Percentiles rank a stretch among this genome's conserved stretches.
Conservation (phyloP, 2,888 invertebrate species). For the Homarus gammarus region DNA sequence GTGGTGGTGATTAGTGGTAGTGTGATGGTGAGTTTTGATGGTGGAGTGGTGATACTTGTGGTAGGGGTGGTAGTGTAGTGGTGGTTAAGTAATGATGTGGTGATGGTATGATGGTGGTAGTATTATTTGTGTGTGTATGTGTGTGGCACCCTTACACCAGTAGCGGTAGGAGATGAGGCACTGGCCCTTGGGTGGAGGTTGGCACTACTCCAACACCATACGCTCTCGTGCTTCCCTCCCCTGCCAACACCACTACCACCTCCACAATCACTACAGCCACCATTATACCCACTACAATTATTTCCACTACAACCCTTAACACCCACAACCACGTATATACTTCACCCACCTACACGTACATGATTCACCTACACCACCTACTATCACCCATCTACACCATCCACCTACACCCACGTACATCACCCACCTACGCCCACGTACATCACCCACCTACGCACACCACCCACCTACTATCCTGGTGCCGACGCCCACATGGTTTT, state of each 20-base stretch:
- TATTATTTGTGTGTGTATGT: no score
- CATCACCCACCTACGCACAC: not conserved
- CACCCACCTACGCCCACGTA: not conserved
- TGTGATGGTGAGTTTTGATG: not conserved
- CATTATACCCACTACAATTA: not conserved
- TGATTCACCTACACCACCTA: no score
- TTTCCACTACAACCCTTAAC: not conserved
- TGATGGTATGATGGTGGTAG: not conserved
- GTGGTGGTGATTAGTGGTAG: slow-evolving; percentile 5
- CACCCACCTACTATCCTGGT: slow-evolving; percentile 48
- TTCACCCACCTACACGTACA: not conserved
- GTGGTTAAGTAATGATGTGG: not conserved
- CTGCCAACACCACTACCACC: not conserved
- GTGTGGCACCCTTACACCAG: not conserved
- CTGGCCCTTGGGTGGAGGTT: no score
- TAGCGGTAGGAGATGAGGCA: no score
- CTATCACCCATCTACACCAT: not conserved
- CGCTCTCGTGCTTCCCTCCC: not conserved
- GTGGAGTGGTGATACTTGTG: not conserved
- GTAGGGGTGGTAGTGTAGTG: not conserved
- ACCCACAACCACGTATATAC: not conserved
- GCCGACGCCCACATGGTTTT: slow-evolving; percentile 47
- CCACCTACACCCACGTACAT: not conserved
- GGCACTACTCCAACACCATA: not conserved
- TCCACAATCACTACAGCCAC: not conserved